Evolutionary conservation across 1,140 invertebrate genomes (phyloP), one percentile per base, ranked within the genome.

Genomic region (Zaprionus davidi): DNA sequence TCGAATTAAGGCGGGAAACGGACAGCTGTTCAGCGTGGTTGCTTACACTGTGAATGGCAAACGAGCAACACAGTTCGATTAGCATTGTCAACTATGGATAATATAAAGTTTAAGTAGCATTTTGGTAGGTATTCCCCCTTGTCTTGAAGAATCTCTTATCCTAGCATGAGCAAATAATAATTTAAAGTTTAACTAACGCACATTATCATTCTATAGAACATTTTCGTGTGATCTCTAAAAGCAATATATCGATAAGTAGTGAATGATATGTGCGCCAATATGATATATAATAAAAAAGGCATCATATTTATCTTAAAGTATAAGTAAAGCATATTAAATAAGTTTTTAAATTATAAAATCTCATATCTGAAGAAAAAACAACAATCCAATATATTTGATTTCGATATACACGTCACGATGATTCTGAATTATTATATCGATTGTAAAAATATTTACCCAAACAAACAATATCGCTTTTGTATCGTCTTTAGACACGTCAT

Each of bases 1-100:
- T 75, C 65, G 68, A 66, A 57, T 59, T 65, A 88, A 76, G 78
- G 84, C 84, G 84, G 84, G 84, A 87, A 87, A 84, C 57, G 5
- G 34, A 58, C 76, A 78, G 76, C 76, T 78, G 76, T 74, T 78
- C 5, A 20, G 63, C 49, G 46, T 67, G 56, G 12, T n/a, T 15
- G 34, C 24, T 11, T 11, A 1, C 24, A 11, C 31, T 56, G 64
- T 34, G 57, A 71, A 71, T 63, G 57, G 51, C 64, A 62, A 53
- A 12, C 17, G 5, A 28, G 3, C 12, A 71, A 13, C 46, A 24
- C 22, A 12, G 46, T n/a, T 46, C 13, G 28, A 20, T 36, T 6
- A 15, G 15, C 5, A 15, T 34, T n/a, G 13, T 15, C 0, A n/a
- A 1, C 28, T 41, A 31, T 66, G 17, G 36, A 66, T n/a, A 0